Conservation (phyloP, 2,797 vertebrate genomes). For the Schizothorax lantsangensis region DNA sequence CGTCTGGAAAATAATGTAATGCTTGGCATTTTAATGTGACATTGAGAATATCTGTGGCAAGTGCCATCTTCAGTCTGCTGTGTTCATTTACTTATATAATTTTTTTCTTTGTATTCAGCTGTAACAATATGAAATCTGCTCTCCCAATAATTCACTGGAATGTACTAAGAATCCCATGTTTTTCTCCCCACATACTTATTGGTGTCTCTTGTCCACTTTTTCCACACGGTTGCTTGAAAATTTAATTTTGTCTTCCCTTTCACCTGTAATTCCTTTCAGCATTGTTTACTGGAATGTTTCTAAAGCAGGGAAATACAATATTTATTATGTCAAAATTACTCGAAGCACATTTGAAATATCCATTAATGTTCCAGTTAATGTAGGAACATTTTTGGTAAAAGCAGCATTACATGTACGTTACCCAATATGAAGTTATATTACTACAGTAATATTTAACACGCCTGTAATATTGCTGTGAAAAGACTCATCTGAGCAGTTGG, state of each 20-base stretch:
- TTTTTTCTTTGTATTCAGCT: background rate
- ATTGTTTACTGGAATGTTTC: background rate
- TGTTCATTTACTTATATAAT: background rate
- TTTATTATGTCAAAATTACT: background rate
- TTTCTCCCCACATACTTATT: background rate
- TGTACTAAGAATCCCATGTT: background rate
- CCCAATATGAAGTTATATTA: too few species aligned
- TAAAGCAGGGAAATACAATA: conserved; percentile 7
- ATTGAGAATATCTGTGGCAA: background rate
- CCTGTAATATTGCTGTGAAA: background rate
- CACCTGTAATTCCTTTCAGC: background rate
- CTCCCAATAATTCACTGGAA: background rate
- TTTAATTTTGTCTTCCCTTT: background rate
- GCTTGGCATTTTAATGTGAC: background rate
- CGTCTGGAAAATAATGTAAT: background rate
- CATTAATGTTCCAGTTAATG: background rate
- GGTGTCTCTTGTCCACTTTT: background rate
- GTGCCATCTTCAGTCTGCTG: background rate
- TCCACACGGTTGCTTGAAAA: background rate
- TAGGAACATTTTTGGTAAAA: background rate
- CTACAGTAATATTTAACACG: background rate
- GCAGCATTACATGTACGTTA: background rate
- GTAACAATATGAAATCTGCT: background rate
- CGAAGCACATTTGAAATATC: background rate
- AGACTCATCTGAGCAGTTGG: background rate